Evolutionary conservation across 37 sponge, comb jelly and placozoan genomes (phyloP), one percentile per base, ranked within the genome.

Genomic region (Chondrilla cf. caribensis): DNA sequence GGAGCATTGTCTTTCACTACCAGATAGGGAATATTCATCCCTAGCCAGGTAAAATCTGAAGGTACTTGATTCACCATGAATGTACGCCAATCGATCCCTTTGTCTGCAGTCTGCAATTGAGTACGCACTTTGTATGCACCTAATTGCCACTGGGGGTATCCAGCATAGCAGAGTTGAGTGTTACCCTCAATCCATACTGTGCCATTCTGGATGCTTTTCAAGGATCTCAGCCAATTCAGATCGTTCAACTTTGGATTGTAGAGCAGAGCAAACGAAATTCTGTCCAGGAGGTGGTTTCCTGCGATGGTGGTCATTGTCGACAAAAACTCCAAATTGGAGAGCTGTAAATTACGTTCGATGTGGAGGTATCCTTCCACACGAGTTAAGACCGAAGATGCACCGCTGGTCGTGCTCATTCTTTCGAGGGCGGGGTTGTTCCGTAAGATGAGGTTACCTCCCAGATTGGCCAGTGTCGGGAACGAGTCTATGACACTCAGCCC

Each of bases 131-230:
- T 70, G 26, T 39, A 84, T 0, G 41, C 42, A 39, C 82, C 86
- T 24, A 58, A 42, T 4, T 24, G 26, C 93, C 93, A 92, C 35
- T 24, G 47, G 21, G 93, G 93, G 39, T 92, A 89, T 2, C 93
- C 93, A 15, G 89, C 82, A 83, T 84, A 92, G 86, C 93, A 92
- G 43, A 92, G 84, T 21, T 1, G n/a, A 2, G 76, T 85, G 87
- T 92, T 92, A 9, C 89, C 89, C 37, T 92, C 93, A 32, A 92
- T 88, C 40, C 83, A 86, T 2, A 92, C 93, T 3, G 87, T 80
- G 0, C 91, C 88, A 81, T 54, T 77, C 29, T 14, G 21, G 24
- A 91, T 85, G 19, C n/a, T 77, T 1, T 0, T 38, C 18, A 91
- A 51, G 18, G 41, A 33, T 33, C 66, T 2, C 0, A 91, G 60